phyloP scores from a whole-genome alignment of 2,113 vertebrate species.

The Arvicanthis niloticus region DNA sequence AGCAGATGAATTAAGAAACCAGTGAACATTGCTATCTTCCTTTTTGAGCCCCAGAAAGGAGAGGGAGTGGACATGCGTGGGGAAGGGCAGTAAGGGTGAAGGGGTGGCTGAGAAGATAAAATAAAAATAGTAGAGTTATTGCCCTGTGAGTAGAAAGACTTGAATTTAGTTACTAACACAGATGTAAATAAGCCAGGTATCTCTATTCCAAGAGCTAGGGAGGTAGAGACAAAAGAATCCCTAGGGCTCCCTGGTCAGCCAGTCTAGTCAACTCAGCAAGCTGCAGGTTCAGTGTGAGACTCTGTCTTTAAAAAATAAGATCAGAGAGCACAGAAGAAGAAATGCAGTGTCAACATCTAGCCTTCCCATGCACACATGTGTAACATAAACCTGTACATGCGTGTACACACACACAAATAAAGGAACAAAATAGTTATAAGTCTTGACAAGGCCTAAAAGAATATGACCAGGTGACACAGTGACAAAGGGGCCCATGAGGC shows the following conservation, averaged over 20 bases:
- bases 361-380: background rate
- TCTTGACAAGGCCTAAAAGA: background rate
- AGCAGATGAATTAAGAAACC: background rate
- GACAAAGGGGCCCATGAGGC: no score
- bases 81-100: background rate
- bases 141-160: background rate
- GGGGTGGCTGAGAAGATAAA: background rate
- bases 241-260: background rate
- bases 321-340: background rate
- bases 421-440: background rate
- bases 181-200: background rate
- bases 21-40: background rate
- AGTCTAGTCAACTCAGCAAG: background rate
- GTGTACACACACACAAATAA: background rate
- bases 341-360: no score
- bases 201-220: background rate
- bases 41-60: background rate
- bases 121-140: background rate
- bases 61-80: background rate
- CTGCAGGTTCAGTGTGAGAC: background rate
- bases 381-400: background rate
- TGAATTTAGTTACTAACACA: background rate
- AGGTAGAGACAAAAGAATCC: background rate
- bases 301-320: background rate
- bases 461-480: no score